phyloP scores from a whole-genome alignment of 2,797 vertebrate species.

The Cephalopachus bancanus region DNA sequence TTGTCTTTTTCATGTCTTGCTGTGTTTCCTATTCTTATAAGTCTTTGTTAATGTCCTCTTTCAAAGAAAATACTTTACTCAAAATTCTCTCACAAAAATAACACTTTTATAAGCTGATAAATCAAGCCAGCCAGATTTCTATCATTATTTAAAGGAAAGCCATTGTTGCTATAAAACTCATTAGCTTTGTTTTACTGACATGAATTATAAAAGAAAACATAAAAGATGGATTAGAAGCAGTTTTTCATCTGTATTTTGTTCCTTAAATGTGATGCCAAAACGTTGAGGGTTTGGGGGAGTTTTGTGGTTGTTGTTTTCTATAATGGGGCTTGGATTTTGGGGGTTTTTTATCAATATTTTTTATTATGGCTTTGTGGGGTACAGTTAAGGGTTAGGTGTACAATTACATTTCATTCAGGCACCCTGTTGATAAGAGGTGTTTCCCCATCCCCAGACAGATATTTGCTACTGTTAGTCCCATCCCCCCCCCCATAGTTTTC shows the following conservation, averaged over 20 bases:
- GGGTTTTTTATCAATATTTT: too few relatives aligned
- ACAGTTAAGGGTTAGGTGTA: too few relatives aligned
- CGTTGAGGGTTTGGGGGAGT: not conserved
- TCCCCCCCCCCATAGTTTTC: too few relatives aligned
- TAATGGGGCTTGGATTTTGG: slow-evolving; percentile 2
- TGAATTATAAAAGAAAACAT: slow-evolving; percentile 52
- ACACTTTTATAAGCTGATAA: slow-evolving; percentile 31
- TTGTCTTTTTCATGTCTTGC: not conserved
- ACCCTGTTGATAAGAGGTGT: too few relatives aligned
- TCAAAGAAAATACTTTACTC: slow-evolving; percentile 39
- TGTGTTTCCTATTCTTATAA: not conserved
- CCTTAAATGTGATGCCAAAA: slow-evolving; percentile 51
- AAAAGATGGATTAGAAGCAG: slow-evolving; percentile 39
- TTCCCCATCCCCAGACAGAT: too few relatives aligned
- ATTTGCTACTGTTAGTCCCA: too few relatives aligned
- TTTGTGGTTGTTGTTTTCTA: not conserved
- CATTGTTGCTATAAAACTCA: not conserved
- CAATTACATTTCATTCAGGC: too few relatives aligned
- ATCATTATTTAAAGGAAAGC: slow-evolving; percentile 28
- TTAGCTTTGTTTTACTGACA: slow-evolving; percentile 25
- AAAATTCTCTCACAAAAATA: slow-evolving; percentile 32
- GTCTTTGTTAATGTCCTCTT: not conserved
- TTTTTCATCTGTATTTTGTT: slow-evolving; percentile 27
- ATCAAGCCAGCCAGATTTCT: slow-evolving; percentile 6
- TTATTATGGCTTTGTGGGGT: too few relatives aligned